Percentiles rank a stretch among this genome's conserved stretches.
Evolutionary conservation across 2,113 vertebrate species (phyloP).

Genomic region (Panthera tigris): DNA sequence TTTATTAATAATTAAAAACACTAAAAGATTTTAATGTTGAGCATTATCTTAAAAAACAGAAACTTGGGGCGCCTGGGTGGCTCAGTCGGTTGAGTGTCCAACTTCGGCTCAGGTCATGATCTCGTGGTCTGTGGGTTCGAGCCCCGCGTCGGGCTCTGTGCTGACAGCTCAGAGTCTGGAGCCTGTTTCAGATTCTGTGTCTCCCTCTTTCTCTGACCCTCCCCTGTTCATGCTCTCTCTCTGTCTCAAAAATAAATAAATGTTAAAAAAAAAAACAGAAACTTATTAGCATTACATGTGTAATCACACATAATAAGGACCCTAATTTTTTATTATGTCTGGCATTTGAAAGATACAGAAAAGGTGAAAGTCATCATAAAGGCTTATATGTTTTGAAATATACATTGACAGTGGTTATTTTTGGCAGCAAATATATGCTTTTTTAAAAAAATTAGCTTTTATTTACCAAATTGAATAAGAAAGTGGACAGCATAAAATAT

Average conservation of each 20-base stretch:
- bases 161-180: no score
- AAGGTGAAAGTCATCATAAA: neutral
- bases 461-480: neutral
- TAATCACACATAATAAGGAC: neutral
- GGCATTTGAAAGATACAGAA: neutral
- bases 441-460: neutral
- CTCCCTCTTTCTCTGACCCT: no score
- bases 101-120: no score
- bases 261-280: neutral
- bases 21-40: neutral
- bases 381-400: neutral
- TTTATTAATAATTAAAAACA: neutral
- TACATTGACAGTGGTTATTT: neutral
- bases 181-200: no score
- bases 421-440: neutral
- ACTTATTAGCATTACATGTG: neutral
- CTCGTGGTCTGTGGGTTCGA: no score
- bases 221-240: no score
- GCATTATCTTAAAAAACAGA: neutral
- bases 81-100: no score
- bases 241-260: no score
- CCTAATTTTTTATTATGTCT: neutral
- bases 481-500: neutral
- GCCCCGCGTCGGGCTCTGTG: no score
- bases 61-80: neutral